phyloP scores from a whole-genome alignment of 1,140 invertebrate species.

The Scaptomyza pallida region DNA sequence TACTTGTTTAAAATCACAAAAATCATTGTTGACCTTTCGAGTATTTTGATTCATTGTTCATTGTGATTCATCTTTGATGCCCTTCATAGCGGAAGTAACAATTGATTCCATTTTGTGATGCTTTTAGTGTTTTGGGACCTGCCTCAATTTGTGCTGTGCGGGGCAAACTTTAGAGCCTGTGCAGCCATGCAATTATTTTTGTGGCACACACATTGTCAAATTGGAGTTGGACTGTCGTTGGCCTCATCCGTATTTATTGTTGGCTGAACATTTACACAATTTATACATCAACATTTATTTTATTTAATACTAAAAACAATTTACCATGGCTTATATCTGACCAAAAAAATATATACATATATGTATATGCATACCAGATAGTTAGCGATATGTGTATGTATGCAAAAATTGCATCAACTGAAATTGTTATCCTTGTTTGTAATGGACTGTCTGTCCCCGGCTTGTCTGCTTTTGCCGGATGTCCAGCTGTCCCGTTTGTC shows the following conservation, averaged over 20 bases:
- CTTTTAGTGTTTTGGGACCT: constrained; percentile 17
- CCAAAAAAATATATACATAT: constrained; percentile 15
- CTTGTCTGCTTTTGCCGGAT: constrained; percentile 22
- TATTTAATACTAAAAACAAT: constrained; percentile 79
- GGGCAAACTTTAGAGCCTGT: constrained; percentile 54
- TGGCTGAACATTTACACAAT: constrained; percentile 76
- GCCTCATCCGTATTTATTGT: constrained; percentile 59
- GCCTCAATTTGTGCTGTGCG: constrained; percentile 9
- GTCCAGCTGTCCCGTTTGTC: constrained; percentile 33
- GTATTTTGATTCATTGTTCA: neutral
- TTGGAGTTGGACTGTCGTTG: constrained; percentile 5
- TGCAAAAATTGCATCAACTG: constrained; percentile 63
- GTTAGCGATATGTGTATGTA: constrained; percentile 46
- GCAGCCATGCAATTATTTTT: constrained; percentile 71
- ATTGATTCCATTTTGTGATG: constrained; percentile 21
- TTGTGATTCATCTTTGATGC: neutral
- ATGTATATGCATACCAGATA: constrained; percentile 34
- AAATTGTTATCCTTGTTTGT: constrained; percentile 64
- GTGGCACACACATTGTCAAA: constrained; percentile 52
- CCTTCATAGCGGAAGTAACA: constrained; percentile 17
- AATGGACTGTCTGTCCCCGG: constrained; percentile 18
- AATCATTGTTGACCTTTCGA: neutral
- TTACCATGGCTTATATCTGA: constrained; percentile 58
- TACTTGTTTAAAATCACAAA: neutral
- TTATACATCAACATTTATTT: constrained; percentile 78